Evolutionary conservation across 2,888 invertebrate genomes (phyloP), one percentile per base, ranked within the genome.

Genomic region (Apodemia mormo): DNA sequence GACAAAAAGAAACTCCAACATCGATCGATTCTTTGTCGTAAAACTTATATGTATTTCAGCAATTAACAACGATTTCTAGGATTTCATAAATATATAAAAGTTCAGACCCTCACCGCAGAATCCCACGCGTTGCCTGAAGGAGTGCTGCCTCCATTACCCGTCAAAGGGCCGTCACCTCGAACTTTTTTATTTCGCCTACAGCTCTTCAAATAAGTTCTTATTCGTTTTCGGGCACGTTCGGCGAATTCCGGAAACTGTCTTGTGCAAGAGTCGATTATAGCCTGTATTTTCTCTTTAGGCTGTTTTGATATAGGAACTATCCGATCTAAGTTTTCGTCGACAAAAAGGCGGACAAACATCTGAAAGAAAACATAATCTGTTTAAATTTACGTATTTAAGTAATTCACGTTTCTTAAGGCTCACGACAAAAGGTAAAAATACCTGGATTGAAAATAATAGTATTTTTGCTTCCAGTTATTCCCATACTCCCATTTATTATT

Each of bases 281-380:
- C 99, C 85, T 99, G 98, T 78, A 99, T 98, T 94, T 99, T 99
- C 87, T 99, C 99, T 86, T 99, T 99, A 9, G 99, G 99, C 90
- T 99, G 99, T 85, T 99, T 98, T 68, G 98, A 98, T 82, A 99
- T 99, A 71, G 99, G 99, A 71, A 99, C 98, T 94, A 98, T 98
- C 83, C 99, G 95, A 88, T 99, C 99, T 79, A 99, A 94, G 86
- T 99, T 99, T 92, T 99, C 99, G 86, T 99, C 99, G 73, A 99
- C 99, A 91, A 99, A 99, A 73, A 99, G 94, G 61, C 99, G 96
- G 74, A 99, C 98, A 90, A 99, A 99, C 99, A 99, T 99, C 99
- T 99, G 94, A n/a, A 54, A 54, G 22, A 7, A 8, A 54, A 54
- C 2, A 14, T 14, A 5, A 49, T 65, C 1, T 33, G 45, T 40